Base-by-base conservation (phyloP, 2,797 vertebrate species). In the Columba guinea region DNA sequence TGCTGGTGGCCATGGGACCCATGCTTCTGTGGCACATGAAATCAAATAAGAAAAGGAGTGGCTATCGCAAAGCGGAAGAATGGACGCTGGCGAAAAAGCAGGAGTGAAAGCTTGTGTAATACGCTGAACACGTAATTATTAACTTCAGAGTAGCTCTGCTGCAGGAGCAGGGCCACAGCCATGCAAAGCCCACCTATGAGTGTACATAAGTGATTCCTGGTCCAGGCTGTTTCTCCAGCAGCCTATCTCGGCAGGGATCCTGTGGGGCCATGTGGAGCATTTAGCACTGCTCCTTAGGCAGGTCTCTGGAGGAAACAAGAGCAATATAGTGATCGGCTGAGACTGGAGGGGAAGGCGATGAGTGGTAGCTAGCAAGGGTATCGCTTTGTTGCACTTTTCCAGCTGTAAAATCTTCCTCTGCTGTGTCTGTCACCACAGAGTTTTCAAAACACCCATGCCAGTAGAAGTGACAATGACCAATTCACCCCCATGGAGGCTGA, bases 121-220 rank as follows among this genome's bases (percentile, higher is more conserved):
- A 28, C 5, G 37, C 32, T 75, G 41, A 64, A 77, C 1, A 0
- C 37, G 34, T 70, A 85, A 58, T 95, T 80, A 75, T 76, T 94
- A 68, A 87, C 84, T 65, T 62, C 75, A 70, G 60, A 80, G 44
- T 53, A 30, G 17, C 16, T 82, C 58, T 90, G 82, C 52, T 7
- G 1, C 32, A 28, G 70, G 35, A 34, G 14, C 13, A 48, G 74
- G 59, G 32, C 63, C 49, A 30, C 0, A 0, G 44, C 26, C 2
- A 0, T 67, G 67, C 80, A 77, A 46, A 78, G 23, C 70, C 56
- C 70, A n/a, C 5, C 14, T 16, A 7, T 58, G 13, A 52, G 46
- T 2, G 2, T 10, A 32, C 4, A 0, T 7, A 30, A 48, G 14
- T 4, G 9, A 58, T 68, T 44, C 37, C 3, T 1, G 7, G 34